Evolutionary conservation across 2,888 invertebrate genomes (phyloP), one percentile per base, ranked within the genome.

Genomic region (Taphrorychus bicolor): DNA sequence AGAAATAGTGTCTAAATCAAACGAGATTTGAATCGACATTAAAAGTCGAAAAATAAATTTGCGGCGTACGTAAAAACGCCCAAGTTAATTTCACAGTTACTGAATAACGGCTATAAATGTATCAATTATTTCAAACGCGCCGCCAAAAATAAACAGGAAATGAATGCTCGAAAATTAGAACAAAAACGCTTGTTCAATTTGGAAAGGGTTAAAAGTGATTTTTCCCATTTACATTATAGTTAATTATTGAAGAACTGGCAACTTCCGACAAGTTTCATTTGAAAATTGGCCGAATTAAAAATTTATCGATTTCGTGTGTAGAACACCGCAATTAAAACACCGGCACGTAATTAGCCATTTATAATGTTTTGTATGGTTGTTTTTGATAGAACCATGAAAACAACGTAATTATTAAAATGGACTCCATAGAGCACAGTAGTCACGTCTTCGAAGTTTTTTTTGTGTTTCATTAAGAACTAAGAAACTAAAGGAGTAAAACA

Each of bases 71-170:
- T 71, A 73, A 76, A 60, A 77, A 77, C 76, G 72, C 71, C 24
- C 71, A 74, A 76, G 76, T 76, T 76, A 76, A 77, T 77, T 77
- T 77, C 77, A 77, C 76, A 77, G 76, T 73, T 76, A 74, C 74
- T 73, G 76, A 75, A 71, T 74, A 74, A 72, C 74, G 71, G 75
- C 76, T 76, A 76, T 76, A 76, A 76, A 76, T 76, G 77, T 76
- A 77, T 77, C 77, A 76, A 77, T 77, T 76, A 77, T 77, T 76
- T 72, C 70, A 49, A 74, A 70, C 66, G 66, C 70, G 21, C 54
- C 42, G 32, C 54, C 66, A 66, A 71, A 58, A 61, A 61, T 54
- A 69, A 69, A 67, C 67, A 66, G 67, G 62, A 67, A 67, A 62
- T 62, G 67, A 67, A 69, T 52, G 48, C 45, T 51, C 45, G 16